A percentile compares a stretch with the other conserved stretches of the same genome.
phyloP scores from a whole-genome alignment of 2,797 vertebrate genomes.

The Paedocypris micromegethes region DNA sequence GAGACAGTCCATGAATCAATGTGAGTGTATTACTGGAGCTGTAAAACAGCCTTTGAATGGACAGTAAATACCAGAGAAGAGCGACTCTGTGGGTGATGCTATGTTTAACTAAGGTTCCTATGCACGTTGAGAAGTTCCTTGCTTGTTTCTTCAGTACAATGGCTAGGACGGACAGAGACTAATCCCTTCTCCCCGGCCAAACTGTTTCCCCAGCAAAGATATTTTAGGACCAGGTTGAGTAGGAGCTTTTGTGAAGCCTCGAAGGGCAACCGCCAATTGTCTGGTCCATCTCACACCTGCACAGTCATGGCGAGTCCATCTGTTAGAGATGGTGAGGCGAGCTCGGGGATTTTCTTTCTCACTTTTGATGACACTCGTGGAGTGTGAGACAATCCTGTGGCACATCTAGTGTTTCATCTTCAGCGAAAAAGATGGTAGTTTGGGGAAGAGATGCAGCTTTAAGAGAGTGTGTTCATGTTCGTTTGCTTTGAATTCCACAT shows the following conservation, averaged over 20 bases:
- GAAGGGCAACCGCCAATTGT: slow-evolving; percentile 18
- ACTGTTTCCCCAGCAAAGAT: slow-evolving; percentile 10
- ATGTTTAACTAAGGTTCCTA: slow-evolving; percentile 26
- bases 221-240: slow-evolving; percentile 26
- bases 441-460: slow-evolving; percentile 5
- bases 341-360: slow-evolving; percentile 35
- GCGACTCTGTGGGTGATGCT: slow-evolving; percentile 21
- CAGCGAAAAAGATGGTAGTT: slow-evolving; percentile 4
- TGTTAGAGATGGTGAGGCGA: slow-evolving; percentile 34
- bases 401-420: slow-evolving; percentile 19
- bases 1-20: slow-evolving; percentile 50
- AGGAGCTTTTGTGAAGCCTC: slow-evolving; percentile 20
- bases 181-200: slow-evolving; percentile 9
- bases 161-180: slow-evolving; percentile 26
- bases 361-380: slow-evolving; percentile 18
- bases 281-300: slow-evolving; percentile 19
- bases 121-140: slow-evolving; percentile 9
- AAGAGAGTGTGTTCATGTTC: slow-evolving; percentile 1
- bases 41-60: slow-evolving; percentile 40
- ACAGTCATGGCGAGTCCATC: slow-evolving; percentile 25
- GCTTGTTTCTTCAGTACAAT: slow-evolving; percentile 17
- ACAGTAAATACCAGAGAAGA: slow-evolving; percentile 48
- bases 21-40: slow-evolving; percentile 45
- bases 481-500: background rate
- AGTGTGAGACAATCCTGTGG: background rate